These are phyloP conservation scores for Enteromius trimaculatus DNA, from an alignment of 2,797 vertebrate species.

Conservation along the genomic window DNA sequence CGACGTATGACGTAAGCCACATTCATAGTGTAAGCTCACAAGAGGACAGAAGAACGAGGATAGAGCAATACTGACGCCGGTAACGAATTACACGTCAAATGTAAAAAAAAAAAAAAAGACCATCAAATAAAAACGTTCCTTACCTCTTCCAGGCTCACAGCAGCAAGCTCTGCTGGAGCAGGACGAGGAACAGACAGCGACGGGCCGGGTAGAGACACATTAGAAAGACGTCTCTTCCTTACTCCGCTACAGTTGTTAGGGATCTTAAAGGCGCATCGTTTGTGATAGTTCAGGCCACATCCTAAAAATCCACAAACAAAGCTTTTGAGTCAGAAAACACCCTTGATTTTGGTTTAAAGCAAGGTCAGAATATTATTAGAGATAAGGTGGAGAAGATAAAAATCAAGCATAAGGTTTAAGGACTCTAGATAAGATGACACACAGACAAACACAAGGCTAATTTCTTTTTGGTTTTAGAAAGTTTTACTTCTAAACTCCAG, in stretches of 20 bases:
- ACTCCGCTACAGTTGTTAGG: constrained; percentile 97
- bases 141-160: constrained; percentile 88
- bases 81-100: too few species aligned
- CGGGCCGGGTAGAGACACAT: constrained; percentile 89
- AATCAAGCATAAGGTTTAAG: not conserved
- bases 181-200: constrained; percentile 88
- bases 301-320: constrained; percentile 75
- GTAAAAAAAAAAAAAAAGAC: too few species aligned
- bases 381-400: not conserved
- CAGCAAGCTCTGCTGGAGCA: constrained; percentile 80
- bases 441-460: not conserved
- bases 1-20: too few species aligned
- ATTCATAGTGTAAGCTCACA: too few species aligned
- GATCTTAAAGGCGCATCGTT: constrained; percentile 97
- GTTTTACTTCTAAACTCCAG: constrained; percentile 3
- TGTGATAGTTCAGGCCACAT: constrained; percentile 97
- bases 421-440: not conserved
- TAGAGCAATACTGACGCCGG: too few species aligned
- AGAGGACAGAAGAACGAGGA: too few species aligned
- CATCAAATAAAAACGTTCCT: constrained; percentile 46
- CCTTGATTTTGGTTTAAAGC: not conserved
- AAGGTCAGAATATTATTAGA: not conserved
- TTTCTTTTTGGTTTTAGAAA: not conserved
- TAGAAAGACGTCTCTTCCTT: constrained; percentile 92
- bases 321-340: constrained; percentile 24